These are phyloP conservation scores for Pipistrellus kuhlii DNA, from an alignment of 2,797 vertebrate species.

Conservation along the genomic window DNA sequence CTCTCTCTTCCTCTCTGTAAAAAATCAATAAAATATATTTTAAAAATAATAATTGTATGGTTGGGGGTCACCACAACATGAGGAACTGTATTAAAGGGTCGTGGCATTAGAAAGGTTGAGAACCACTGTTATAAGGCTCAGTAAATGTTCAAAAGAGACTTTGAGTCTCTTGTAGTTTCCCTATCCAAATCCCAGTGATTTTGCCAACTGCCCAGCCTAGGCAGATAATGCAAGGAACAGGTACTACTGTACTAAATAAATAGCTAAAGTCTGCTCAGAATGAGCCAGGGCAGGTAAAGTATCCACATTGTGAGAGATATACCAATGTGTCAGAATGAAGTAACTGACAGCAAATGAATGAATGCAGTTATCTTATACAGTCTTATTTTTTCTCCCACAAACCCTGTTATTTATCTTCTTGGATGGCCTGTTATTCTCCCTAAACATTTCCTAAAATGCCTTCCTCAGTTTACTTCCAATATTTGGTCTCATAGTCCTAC, in stretches of 20 bases:
- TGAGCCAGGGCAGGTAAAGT: conserved; percentile 62
- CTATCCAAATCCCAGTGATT: conserved; percentile 65
- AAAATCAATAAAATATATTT: too few relatives aligned
- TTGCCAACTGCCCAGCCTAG: conserved; percentile 49
- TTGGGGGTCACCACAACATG: too few relatives aligned
- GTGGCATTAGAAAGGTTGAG: too few relatives aligned
- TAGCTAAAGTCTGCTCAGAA: conserved; percentile 62
- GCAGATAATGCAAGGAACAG: conserved; percentile 66
- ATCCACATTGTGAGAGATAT: conserved; percentile 47
- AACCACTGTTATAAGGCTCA: conserved; percentile 22
- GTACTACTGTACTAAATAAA: conserved; percentile 69
- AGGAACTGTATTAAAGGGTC: too few relatives aligned
- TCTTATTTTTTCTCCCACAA: neutral
- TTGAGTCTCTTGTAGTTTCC: conserved; percentile 64
- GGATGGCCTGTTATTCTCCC: conserved; percentile 17
- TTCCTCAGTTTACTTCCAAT: conserved; percentile 56
- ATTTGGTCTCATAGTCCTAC: conserved; percentile 16
- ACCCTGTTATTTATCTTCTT: conserved; percentile 20
- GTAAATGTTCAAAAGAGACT: conserved; percentile 68
- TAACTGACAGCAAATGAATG: conserved; percentile 59
- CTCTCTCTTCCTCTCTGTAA: too few relatives aligned
- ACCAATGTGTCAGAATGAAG: conserved; percentile 42
- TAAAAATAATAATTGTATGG: too few relatives aligned
- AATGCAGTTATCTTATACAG: neutral
- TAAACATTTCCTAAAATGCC: conserved; percentile 66